These are phyloP conservation scores for Hyalella azteca DNA, from an alignment of 2,888 invertebrate genomes.

Conservation along the genomic window DNA sequence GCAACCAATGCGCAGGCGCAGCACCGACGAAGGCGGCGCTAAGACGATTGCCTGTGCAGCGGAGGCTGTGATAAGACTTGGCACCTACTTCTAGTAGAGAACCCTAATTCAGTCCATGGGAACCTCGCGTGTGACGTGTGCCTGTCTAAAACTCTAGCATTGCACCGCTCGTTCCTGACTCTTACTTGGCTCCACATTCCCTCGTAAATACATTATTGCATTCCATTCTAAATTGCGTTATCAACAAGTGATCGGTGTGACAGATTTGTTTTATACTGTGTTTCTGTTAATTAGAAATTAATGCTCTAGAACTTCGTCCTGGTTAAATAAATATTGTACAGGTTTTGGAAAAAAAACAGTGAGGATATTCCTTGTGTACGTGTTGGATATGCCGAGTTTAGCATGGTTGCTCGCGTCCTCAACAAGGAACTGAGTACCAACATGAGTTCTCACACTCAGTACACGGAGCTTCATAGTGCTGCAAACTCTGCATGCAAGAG, in stretches of 20 bases:
- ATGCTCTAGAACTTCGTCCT: too few relatives aligned
- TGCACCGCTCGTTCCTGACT: not conserved
- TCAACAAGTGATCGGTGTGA: too few relatives aligned
- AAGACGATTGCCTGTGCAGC: constrained; percentile 24
- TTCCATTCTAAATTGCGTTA: too few relatives aligned
- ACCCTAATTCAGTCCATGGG: constrained; percentile 36
- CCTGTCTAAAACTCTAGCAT: constrained; percentile 11
- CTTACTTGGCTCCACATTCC: not conserved
- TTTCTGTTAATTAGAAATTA: too few relatives aligned
- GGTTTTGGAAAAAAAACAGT: too few relatives aligned
- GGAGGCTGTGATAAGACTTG: constrained; percentile 36
- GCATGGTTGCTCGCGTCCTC: constrained; percentile 2
- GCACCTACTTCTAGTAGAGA: constrained; percentile 35
- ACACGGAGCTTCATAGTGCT: not conserved
- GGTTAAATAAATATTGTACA: too few relatives aligned
- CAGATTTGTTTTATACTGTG: too few relatives aligned
- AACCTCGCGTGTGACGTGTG: constrained; percentile 36
- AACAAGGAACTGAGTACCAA: not conserved
- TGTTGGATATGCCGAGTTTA: not conserved
- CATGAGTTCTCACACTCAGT: constrained; percentile 18
- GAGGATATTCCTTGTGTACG: too few relatives aligned
- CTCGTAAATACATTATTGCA: too few relatives aligned
- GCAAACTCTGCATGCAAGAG: not conserved
- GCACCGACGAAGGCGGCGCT: not conserved
- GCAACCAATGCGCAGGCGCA: not conserved